Conservation (phyloP, 2,797 vertebrate species). For the Sciurus carolinensis region DNA sequence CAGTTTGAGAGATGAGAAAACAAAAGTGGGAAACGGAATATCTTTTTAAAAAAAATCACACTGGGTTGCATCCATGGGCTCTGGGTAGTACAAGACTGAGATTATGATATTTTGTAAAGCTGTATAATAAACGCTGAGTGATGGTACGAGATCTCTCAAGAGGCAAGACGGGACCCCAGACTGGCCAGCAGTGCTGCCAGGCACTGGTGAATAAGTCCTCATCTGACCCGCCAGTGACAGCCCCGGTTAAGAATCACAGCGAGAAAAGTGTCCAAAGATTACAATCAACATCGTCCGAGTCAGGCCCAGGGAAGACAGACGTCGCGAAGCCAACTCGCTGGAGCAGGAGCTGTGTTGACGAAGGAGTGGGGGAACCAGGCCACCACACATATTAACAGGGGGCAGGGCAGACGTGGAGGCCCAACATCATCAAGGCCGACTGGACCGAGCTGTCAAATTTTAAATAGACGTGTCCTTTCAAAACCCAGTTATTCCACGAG, state of each 20-base stretch:
- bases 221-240: slow-evolving; percentile 82
- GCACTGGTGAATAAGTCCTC: slow-evolving; percentile 77
- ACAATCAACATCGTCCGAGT: slow-evolving; percentile 60
- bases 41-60: slow-evolving; percentile 5
- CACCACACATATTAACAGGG: background rate
- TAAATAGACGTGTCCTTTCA: background rate
- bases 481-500: background rate
- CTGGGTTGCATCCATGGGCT: slow-evolving; percentile 47
- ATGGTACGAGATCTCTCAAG: slow-evolving; percentile 80
- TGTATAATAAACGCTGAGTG: slow-evolving; percentile 80
- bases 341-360: background rate
- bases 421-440: background rate
- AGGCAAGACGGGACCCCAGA: slow-evolving; percentile 81
- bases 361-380: background rate
- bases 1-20: background rate
- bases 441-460: background rate
- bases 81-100: slow-evolving; percentile 55
- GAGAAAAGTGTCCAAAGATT: slow-evolving; percentile 73
- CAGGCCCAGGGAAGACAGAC: slow-evolving; percentile 66
- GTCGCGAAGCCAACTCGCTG: background rate
- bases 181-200: slow-evolving; percentile 66
- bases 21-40: background rate
- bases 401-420: no score
- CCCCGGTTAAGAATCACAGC: slow-evolving; percentile 70
- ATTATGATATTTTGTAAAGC: slow-evolving; percentile 73